Base-by-base conservation (phyloP, 2,888 invertebrate genomes). In the Heliconius hortense region DNA sequence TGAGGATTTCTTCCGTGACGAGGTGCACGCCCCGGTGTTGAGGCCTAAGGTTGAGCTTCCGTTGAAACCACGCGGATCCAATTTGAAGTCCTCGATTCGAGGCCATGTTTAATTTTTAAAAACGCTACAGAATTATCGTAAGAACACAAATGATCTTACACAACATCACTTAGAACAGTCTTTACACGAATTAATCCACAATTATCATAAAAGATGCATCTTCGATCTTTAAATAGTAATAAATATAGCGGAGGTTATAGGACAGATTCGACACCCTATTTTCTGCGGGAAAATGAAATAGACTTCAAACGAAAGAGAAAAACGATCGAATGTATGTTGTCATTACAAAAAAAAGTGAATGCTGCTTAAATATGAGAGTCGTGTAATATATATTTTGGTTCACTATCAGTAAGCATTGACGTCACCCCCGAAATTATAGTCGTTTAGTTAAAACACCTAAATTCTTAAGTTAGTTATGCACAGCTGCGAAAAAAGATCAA, bases 31-130 rank as follows among this genome's bases (percentile, higher is more conserved):
- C 99, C 90, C 99, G 96, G 94, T 98, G 98, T 94, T 98, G 98
- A 87, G 98, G 98, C 93, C 98, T 96, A 93, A 99, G 96, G 94
- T 98, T 98, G 92, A 99, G 97, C 95, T 98, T 98, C 94, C 97
- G 97, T 95, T 99, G 99, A 95, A 98, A 98, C 99, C 99, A 99
- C 94, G 98, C 98, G 92, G 98, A 97, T 94, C 98, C 98, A 91
- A 97, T 97, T 95, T 98, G 98, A 94, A 98, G 97, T 93, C 97
- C 98, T 95, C 97, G 95, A 94, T 97, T 97, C 94, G 97, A 97
- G 95, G 97, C 97, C 97, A 97, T 97, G 95, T 95, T 96, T 94
- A 94, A 94, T 93, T 93, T 93, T 91, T 92, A 87, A 90, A 92
- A 92, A 91, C 89, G 91, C 93, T 94, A 94, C 90, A 92, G 89